phyloP scores from a whole-genome alignment of 2,888 invertebrate species.

The Notocelia uddmanniana region DNA sequence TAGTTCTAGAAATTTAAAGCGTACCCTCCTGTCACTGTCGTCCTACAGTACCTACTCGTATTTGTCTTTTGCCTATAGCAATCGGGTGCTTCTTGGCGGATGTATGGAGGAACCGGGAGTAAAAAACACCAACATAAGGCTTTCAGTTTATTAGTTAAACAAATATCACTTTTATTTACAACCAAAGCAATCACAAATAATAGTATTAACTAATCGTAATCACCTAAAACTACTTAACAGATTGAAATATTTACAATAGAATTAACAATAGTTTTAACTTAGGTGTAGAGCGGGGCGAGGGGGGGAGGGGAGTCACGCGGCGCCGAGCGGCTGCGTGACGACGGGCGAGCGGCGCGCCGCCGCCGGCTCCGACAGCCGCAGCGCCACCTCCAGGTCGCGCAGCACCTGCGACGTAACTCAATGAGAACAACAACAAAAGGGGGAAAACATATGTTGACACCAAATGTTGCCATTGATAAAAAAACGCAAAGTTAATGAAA shows the following conservation, averaged over 20 bases:
- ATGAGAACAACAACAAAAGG: too few relatives aligned
- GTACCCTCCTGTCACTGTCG: too few relatives aligned
- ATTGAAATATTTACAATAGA: conserved; percentile 84
- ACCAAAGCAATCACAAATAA: conserved; percentile 85
- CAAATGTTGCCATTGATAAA: too few relatives aligned
- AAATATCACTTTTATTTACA: conserved; percentile 86
- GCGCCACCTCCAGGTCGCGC: conserved; percentile 95
- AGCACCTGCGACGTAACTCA: conserved; percentile 84
- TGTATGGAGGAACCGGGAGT: background rate
- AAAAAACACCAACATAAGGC: conserved; percentile 64
- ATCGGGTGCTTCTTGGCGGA: too few relatives aligned
- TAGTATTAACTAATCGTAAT: conserved; percentile 80
- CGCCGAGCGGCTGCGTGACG: conserved; percentile 81
- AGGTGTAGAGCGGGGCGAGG: conserved; percentile 26
- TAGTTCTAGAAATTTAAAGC: too few relatives aligned
- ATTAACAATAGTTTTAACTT: conserved; percentile 68
- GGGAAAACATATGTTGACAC: too few relatives aligned
- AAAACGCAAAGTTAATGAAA: too few relatives aligned
- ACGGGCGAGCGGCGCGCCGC: conserved; percentile 79
- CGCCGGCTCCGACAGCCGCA: conserved; percentile 86
- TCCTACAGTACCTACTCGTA: too few relatives aligned
- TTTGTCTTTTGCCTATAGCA: too few relatives aligned
- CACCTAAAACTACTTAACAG: conserved; percentile 85
- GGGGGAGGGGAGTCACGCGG: conserved; percentile 64
- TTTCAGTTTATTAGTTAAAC: conserved; percentile 84